Conservation (phyloP, 2,113 vertebrate species). For the Salvelinus namaycush region DNA sequence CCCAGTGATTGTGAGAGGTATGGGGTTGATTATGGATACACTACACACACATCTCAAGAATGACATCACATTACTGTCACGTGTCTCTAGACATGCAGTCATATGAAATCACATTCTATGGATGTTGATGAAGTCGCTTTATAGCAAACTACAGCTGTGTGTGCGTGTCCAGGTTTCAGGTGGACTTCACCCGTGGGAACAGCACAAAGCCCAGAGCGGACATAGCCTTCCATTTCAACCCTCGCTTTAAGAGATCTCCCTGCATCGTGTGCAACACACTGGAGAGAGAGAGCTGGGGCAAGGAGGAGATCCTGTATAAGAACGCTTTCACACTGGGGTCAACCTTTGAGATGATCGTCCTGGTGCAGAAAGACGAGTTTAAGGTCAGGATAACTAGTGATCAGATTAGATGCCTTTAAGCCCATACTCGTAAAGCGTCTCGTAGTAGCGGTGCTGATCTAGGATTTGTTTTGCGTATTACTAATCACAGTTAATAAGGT, state of each 20-base stretch:
- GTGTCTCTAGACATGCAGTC: background rate
- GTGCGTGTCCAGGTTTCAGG: conserved; percentile 75
- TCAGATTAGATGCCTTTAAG: background rate
- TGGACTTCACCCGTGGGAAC: conserved; percentile 88
- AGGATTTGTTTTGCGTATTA: too few species aligned
- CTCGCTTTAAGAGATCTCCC: conserved; percentile 76
- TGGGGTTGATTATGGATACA: conserved; percentile 19
- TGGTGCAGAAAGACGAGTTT: conserved; percentile 81
- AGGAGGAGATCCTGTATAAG: conserved; percentile 82
- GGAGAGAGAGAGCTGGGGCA: conserved; percentile 79
- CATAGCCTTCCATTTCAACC: conserved; percentile 92
- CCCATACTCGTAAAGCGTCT: background rate
- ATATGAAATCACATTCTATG: conserved; percentile 66
- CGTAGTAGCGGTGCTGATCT: too few species aligned
- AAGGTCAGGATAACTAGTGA: conserved; percentile 78
- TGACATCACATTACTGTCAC: background rate
- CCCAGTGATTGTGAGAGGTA: conserved; percentile 84
- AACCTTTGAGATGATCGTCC: conserved; percentile 83
- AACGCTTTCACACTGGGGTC: conserved; percentile 80
- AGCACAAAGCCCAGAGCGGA: conserved; percentile 87
- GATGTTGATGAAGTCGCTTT: conserved; percentile 83
- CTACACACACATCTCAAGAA: conserved; percentile 41
- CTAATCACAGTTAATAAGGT: too few species aligned
- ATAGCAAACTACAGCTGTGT: background rate
- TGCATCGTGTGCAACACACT: conserved; percentile 88